Conservation (phyloP, 2,113 vertebrate genomes). For the Nansenia antarctica region DNA sequence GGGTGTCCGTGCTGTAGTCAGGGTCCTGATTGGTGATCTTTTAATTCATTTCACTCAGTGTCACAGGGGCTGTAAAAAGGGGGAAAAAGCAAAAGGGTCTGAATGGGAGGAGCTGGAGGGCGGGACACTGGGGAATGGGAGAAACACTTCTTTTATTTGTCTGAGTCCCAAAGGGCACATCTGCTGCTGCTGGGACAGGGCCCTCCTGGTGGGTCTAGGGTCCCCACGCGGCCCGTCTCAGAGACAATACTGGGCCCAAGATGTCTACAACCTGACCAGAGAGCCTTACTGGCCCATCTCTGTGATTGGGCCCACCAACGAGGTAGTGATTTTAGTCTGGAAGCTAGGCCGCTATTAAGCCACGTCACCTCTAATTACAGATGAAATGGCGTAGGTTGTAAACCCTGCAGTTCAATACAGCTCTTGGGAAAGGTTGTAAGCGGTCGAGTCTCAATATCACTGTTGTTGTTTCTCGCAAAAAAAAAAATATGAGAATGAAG, state of each 20-base stretch:
- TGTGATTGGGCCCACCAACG: not conserved
- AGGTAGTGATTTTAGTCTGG: not conserved
- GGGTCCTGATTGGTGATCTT: slow-evolving; percentile 65
- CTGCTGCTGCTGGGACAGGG: slow-evolving; percentile 52
- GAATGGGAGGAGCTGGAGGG: slow-evolving; percentile 51
- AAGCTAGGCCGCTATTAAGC: too few species aligned
- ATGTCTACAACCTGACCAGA: slow-evolving; percentile 16
- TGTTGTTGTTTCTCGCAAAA: too few species aligned
- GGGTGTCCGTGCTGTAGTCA: slow-evolving; percentile 46
- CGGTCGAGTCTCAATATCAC: too few species aligned
- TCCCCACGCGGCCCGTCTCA: not conserved
- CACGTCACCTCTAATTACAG: too few species aligned
- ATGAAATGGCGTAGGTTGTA: too few species aligned
- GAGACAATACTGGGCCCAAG: not conserved
- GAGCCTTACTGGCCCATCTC: not conserved
- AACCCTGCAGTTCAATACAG: too few species aligned
- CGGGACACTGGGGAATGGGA: slow-evolving; percentile 33
- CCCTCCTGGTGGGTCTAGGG: slow-evolving; percentile 32
- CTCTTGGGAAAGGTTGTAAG: too few species aligned
- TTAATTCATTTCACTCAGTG: slow-evolving; percentile 66
- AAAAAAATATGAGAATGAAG: too few species aligned
- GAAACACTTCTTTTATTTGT: slow-evolving; percentile 66
- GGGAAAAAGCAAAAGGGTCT: slow-evolving; percentile 49
- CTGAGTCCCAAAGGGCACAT: slow-evolving; percentile 62
- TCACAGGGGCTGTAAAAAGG: slow-evolving; percentile 55